Conservation (phyloP, 2,797 vertebrate genomes). For the Garrulus glandarius region DNA sequence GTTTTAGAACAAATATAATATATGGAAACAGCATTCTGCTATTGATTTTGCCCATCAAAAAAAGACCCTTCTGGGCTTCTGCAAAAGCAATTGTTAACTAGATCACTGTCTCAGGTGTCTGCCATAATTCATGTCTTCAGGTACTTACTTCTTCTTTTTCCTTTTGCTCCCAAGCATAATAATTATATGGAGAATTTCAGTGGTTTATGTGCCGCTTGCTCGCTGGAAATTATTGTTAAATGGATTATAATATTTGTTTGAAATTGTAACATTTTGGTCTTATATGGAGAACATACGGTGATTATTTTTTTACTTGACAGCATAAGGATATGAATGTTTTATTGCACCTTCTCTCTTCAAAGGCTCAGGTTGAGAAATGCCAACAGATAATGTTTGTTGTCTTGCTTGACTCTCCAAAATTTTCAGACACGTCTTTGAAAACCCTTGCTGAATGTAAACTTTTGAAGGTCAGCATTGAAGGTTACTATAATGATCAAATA, state of each 20-base stretch:
- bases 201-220: background rate
- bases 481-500: conserved; percentile 45
- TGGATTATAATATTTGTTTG: background rate
- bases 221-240: background rate
- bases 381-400: conserved; percentile 70
- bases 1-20: background rate
- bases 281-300: background rate
- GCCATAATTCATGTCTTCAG: background rate
- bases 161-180: background rate
- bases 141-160: background rate
- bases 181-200: background rate
- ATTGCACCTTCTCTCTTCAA: conserved; percentile 13
- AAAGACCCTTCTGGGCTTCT: background rate
- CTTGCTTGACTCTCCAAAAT: conserved; percentile 76
- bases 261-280: background rate
- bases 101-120: background rate
- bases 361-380: conserved; percentile 80
- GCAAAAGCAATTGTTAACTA: background rate
- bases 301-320: background rate
- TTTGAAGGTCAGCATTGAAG: conserved; percentile 74
- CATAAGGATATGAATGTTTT: background rate
- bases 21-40: background rate
- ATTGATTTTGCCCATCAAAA: background rate
- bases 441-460: conserved; percentile 73
- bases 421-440: conserved; percentile 79